Percentiles rank a stretch among this genome's conserved stretches.
Conservation (phyloP, 1,140 invertebrate species). For the Solen grandis region DNA sequence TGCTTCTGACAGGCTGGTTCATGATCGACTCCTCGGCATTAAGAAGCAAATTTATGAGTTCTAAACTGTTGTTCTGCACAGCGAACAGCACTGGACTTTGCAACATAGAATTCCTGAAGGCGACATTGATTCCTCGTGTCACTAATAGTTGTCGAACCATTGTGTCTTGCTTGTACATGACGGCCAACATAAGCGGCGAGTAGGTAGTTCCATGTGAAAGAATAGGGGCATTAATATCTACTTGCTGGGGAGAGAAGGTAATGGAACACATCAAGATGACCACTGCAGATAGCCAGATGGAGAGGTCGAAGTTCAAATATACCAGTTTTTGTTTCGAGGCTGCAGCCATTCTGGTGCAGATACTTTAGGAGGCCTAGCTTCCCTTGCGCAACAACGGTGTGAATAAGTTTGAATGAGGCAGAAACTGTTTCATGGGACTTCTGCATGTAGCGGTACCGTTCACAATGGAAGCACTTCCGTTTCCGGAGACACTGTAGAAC, state of each 20-base stretch:
- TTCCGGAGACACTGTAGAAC: conserved; percentile 41
- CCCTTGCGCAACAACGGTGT: conserved; percentile 26
- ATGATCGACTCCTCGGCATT: conserved; percentile 26
- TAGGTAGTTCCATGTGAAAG: conserved; percentile 39
- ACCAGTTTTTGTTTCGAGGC: conserved; percentile 48
- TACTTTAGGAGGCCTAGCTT: conserved; percentile 43
- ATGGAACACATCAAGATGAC: conserved; percentile 49
- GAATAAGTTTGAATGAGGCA: conserved; percentile 35
- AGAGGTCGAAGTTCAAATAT: conserved; percentile 48
- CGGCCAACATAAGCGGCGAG: conserved; percentile 41
- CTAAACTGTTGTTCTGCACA: conserved; percentile 49
- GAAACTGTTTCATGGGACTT: conserved; percentile 28
- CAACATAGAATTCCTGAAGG: conserved; percentile 37
- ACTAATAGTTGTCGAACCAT: conserved; percentile 42
- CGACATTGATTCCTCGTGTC: conserved; percentile 26
- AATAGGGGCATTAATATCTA: conserved; percentile 39
- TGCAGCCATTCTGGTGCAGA: conserved; percentile 29
- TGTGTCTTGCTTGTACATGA: conserved; percentile 16
- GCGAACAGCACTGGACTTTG: conserved; percentile 43
- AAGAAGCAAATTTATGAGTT: conserved; percentile 42
- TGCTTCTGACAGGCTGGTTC: background rate
- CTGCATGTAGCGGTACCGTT: conserved; percentile 42
- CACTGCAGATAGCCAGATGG: conserved; percentile 40
- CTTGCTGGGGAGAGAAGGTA: conserved; percentile 45
- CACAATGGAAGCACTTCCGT: conserved; percentile 50